Conservation (phyloP, 2,888 invertebrate genomes). For the Fragum whitleyi region DNA sequence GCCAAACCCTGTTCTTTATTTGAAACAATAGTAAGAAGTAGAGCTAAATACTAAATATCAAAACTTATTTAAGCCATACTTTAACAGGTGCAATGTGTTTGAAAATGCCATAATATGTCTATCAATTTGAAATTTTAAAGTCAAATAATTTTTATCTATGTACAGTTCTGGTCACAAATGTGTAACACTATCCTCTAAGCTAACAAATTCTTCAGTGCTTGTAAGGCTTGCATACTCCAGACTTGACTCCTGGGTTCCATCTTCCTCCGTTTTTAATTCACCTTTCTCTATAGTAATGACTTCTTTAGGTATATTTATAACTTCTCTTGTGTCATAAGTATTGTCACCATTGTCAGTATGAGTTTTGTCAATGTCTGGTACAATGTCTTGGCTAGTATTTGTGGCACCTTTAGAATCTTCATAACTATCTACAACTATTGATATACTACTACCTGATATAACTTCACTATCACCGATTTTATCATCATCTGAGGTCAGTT, state of each 20-base stretch:
- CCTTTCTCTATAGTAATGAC: too few species aligned
- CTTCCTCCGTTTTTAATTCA: not conserved
- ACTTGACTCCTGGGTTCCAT: not conserved
- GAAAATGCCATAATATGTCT: too few species aligned
- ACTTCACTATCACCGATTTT: not conserved
- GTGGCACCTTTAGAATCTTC: slow-evolving; percentile 5
- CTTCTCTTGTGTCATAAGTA: not conserved
- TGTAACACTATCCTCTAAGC: slow-evolving; percentile 13
- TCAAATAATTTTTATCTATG: too few species aligned
- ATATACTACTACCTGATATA: not conserved
- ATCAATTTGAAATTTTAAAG: too few species aligned
- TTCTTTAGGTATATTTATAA: not conserved
- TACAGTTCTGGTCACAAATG: slow-evolving; percentile 3
- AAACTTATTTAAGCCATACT: too few species aligned
- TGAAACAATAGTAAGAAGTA: too few species aligned
- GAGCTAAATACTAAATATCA: too few species aligned
- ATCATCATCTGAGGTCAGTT: not conserved
- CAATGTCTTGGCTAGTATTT: not conserved
- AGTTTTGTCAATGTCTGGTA: slow-evolving; percentile 5
- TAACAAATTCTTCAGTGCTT: not conserved
- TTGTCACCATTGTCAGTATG: not conserved
- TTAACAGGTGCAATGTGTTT: too few species aligned
- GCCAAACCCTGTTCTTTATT: too few species aligned
- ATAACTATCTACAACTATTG: slow-evolving; percentile 18
- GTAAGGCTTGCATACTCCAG: not conserved